phyloP scores from a whole-genome alignment of 2,888 invertebrate species.

The Plutella xylostella region DNA sequence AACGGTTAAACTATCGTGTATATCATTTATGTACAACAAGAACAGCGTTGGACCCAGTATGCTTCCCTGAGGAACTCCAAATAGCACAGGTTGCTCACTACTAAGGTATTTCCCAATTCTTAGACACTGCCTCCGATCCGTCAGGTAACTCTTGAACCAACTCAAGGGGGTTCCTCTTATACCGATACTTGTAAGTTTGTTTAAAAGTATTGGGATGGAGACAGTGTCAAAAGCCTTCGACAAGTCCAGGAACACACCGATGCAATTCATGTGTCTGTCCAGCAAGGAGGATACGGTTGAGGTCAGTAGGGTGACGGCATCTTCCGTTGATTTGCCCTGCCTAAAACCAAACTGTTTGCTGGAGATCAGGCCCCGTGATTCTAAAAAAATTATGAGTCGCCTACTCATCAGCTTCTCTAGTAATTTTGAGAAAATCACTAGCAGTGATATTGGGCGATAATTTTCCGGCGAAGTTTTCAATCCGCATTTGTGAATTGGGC shows the following conservation, averaged over 20 bases:
- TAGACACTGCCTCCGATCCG: neutral
- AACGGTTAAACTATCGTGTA: neutral
- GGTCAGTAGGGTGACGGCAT: conserved; percentile 3
- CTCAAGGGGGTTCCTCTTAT: conserved; percentile 2
- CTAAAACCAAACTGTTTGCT: conserved; percentile 7
- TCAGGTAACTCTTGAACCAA: conserved; percentile 9
- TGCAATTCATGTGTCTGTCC: neutral
- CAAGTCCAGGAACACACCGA: conserved; percentile 8
- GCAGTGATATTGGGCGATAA: conserved; percentile 5
- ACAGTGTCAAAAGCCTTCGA: conserved; percentile 11
- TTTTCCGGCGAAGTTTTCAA: neutral
- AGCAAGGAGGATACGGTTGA: neutral
- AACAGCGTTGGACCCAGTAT: neutral
- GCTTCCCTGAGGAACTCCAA: conserved; percentile 5
- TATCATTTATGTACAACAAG: neutral
- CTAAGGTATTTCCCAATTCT: neutral
- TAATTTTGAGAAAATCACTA: conserved; percentile 3
- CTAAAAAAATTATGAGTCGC: neutral
- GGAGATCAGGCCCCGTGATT: neutral
- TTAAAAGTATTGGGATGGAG: conserved; percentile 3
- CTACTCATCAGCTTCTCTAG: conserved; percentile 6
- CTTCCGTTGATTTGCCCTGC: neutral
- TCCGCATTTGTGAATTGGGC: conserved; percentile 7
- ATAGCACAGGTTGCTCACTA: neutral
- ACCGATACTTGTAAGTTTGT: conserved; percentile 1